Evolutionary conservation across 2,797 vertebrate species (phyloP).

Genomic region (Macropodus opercularis): DNA sequence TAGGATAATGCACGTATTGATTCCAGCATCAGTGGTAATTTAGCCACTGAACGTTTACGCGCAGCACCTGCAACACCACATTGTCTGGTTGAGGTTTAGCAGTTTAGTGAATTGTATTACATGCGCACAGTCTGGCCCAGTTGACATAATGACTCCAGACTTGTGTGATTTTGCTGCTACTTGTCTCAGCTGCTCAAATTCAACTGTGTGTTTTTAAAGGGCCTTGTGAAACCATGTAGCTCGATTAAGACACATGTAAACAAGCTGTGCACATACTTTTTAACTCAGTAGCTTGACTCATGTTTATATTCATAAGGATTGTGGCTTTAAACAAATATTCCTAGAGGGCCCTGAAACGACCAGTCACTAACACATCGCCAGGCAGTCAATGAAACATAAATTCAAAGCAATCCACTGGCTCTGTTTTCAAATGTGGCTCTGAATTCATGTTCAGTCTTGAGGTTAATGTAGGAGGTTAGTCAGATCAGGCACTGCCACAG

Average conservation of each 20-base stretch:
- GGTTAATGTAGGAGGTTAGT: neutral
- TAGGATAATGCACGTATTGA: neutral
- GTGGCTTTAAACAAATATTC: neutral
- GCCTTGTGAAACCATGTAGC: neutral
- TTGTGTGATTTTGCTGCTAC: neutral
- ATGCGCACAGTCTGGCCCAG: neutral
- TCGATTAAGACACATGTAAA: slow-evolving; percentile 1
- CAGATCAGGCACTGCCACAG: neutral
- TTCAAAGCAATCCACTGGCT: neutral
- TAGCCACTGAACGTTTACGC: neutral
- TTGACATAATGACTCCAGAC: slow-evolving; percentile 5
- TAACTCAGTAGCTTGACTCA: neutral
- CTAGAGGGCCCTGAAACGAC: neutral
- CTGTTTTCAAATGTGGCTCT: neutral
- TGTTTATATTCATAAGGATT: neutral
- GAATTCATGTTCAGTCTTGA: neutral
- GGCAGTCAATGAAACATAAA: neutral
- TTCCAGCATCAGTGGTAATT: neutral
- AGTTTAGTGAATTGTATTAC: neutral
- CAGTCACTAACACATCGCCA: neutral
- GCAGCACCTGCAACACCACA: neutral
- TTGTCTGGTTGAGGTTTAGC: too few relatives aligned
- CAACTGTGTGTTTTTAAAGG: neutral
- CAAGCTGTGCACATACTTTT: neutral
- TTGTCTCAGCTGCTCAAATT: neutral